Evolutionary conservation across 1,140 invertebrate genomes (phyloP), one percentile per base, ranked within the genome.

Genomic region (Asobara japonica): DNA sequence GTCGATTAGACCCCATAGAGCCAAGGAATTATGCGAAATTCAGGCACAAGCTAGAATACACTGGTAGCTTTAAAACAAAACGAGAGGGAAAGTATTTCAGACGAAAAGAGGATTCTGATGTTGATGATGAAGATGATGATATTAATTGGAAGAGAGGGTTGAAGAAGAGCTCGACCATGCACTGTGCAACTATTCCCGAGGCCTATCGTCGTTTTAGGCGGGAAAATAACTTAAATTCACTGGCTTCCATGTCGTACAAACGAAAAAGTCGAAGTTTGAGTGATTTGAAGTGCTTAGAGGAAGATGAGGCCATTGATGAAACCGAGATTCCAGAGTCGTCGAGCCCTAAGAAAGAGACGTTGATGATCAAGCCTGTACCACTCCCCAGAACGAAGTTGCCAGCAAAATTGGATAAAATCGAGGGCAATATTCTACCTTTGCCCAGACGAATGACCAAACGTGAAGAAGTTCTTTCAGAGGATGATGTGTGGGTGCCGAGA

Each of bases 31-130:
- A 62, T 27, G 25, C 29, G 1, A 62, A 31, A 30, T 62, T 70
- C 16, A 77, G 74, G 33, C 76, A 72, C 7, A 79, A 75, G 61
- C 51, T 86, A 7, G 71, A 73, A 22, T 82, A 85, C 67, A 77
- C 77, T 11, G 82, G 83, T 11, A 86, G 84, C 66, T 86, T 86
- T 45, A 86, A 86, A 76, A 82, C 71, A n/a, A 76, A 73, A 45
- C 68, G 71, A 8, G 74, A 76, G 41, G 68, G 31, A 0, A 66
- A 69, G 30, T 68, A 76, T 10, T 71, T 79, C 11, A 77, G 79
- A 66, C 76, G 77, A 64, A 79, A 78, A 72, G 73, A 74, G 72
- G 73, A 76, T 18, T 31, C 33, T 48, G 72, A 69, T 29, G 66
- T 48, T 11, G 69, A 66, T n/a, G 61, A 76, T 18, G 67, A 69